Evolutionary conservation across 2,797 vertebrate genomes (phyloP).

Genomic region (Synaphobranchus kaupii): DNA sequence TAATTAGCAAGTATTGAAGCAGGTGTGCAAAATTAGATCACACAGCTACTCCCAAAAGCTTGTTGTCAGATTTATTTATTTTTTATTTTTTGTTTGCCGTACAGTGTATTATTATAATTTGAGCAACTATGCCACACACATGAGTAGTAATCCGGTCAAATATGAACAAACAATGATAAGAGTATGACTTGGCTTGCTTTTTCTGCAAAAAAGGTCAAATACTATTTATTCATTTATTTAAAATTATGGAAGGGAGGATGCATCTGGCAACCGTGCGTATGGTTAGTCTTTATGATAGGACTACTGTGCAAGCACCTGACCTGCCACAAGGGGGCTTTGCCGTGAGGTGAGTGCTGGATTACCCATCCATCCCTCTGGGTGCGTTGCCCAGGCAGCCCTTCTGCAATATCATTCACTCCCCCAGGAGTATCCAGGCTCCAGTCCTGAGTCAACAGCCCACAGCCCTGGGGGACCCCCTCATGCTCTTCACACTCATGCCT

Average conservation of each 20-base stretch:
- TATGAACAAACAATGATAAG: neutral
- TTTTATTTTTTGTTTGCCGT: neutral
- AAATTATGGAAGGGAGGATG: neutral
- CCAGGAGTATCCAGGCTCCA: conserved; percentile 1
- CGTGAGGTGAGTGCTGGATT: neutral
- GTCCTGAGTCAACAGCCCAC: conserved; percentile 6
- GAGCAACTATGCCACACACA: neutral
- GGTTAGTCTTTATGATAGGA: neutral
- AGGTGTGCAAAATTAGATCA: neutral
- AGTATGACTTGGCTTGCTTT: neutral
- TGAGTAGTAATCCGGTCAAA: neutral
- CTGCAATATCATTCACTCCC: neutral
- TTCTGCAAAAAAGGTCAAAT: neutral
- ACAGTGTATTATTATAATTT: neutral
- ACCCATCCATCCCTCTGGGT: neutral
- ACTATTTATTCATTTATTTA: neutral
- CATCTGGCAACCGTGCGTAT: neutral
- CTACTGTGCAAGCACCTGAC: neutral
- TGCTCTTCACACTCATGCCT: neutral
- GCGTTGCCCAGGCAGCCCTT: neutral
- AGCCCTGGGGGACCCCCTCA: neutral
- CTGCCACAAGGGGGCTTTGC: conserved; percentile 10
- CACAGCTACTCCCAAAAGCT: neutral
- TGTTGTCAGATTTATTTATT: neutral
- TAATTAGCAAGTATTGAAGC: neutral